Conservation (phyloP, 2,888 invertebrate species). For the Coecobrya sp. region DNA sequence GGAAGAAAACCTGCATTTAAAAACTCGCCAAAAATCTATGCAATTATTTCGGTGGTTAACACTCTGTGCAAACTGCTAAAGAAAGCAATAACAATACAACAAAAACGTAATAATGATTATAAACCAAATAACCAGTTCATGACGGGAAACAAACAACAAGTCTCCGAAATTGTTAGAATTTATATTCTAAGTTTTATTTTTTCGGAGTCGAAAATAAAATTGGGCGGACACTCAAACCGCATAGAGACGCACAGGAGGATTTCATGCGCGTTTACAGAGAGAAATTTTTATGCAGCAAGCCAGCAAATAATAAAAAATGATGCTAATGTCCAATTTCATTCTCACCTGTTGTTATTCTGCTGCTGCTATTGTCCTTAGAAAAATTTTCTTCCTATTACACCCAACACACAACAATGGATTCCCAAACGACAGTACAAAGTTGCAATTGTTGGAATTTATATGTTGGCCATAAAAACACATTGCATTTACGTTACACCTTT, state of each 20-base stretch:
- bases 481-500: background rate
- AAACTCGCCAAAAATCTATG: too few relatives aligned
- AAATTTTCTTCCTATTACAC: slow-evolving; percentile 3
- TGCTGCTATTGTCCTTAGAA: slow-evolving; percentile 15
- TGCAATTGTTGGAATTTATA: slow-evolving; percentile 32
- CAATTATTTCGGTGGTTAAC: background rate
- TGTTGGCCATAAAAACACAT: slow-evolving; percentile 19
- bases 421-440: slow-evolving; percentile 17
- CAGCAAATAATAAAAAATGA: slow-evolving; percentile 32
- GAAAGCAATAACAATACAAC: too few relatives aligned
- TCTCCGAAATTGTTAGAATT: too few relatives aligned
- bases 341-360: slow-evolving; percentile 76
- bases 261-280: background rate
- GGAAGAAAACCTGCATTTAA: too few relatives aligned
- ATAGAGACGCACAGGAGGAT: background rate
- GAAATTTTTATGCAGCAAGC: too few relatives aligned
- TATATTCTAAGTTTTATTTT: too few relatives aligned
- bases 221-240: too few relatives aligned
- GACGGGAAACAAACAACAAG: background rate
- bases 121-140: background rate
- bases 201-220: too few relatives aligned
- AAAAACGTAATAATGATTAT: too few relatives aligned
- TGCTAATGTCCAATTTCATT: slow-evolving; percentile 69
- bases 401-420: background rate
- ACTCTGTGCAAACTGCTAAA: background rate